Percentiles rank a stretch among this genome's conserved stretches.
Conservation (phyloP, 2,888 invertebrate genomes). For the Urechis unicinctus region DNA sequence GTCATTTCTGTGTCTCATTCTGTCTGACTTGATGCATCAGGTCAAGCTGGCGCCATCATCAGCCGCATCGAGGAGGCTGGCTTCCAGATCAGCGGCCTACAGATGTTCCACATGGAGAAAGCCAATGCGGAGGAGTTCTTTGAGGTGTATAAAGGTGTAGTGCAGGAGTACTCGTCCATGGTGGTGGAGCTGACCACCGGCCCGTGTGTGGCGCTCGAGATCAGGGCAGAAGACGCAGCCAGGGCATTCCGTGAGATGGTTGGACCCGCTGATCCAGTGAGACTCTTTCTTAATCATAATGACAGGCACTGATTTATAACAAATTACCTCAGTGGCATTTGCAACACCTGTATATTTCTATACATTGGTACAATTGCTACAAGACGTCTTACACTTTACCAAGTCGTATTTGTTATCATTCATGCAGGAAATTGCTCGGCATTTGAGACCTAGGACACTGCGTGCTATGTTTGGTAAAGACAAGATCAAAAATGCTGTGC, state of each 20-base stretch:
- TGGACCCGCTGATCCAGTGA: conserved; percentile 85
- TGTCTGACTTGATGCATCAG: conserved; percentile 26
- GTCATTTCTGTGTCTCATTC: too few species aligned
- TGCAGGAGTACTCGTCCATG: conserved; percentile 57
- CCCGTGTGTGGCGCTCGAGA: conserved; percentile 78
- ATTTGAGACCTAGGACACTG: conserved; percentile 75
- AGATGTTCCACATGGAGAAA: conserved; percentile 67
- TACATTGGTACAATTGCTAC: too few species aligned
- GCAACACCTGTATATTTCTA: too few species aligned
- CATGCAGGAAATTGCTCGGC: conserved; percentile 73
- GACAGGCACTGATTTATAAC: too few species aligned
- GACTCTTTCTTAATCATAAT: too few species aligned
- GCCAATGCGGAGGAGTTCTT: conserved; percentile 84
- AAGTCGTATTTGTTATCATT: not conserved
- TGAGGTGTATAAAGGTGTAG: conserved; percentile 69
- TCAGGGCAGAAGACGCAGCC: conserved; percentile 53
- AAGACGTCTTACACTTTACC: too few species aligned
- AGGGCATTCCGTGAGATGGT: conserved; percentile 69
- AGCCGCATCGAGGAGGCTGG: conserved; percentile 68
- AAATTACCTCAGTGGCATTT: not conserved
- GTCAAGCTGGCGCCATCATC: conserved; percentile 62
- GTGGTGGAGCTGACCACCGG: conserved; percentile 78
- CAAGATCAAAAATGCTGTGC: conserved; percentile 80
- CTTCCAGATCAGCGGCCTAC: conserved; percentile 72
- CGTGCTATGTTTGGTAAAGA: conserved; percentile 77